Evolutionary conservation across 2,888 invertebrate genomes (phyloP).

Genomic region (Caenorhabditis macrosperma): DNA sequence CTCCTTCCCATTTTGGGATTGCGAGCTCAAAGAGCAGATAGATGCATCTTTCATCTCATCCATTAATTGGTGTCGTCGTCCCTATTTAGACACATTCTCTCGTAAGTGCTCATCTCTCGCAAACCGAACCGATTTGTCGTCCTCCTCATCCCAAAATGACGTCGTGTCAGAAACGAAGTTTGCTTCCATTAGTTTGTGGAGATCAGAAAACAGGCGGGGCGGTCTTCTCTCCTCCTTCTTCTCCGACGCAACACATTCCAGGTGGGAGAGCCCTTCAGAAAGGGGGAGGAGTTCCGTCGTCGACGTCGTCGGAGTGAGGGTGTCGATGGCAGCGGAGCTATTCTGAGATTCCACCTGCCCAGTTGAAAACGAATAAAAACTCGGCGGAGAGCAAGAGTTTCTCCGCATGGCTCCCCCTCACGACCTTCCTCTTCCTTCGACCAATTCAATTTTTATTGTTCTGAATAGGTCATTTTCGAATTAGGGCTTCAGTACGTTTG

Average conservation of each 20-base stretch:
- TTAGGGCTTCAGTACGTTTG: constrained; percentile 13
- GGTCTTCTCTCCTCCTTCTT: constrained; percentile 1
- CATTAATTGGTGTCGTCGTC: neutral
- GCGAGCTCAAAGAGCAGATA: neutral
- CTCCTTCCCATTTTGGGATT: neutral
- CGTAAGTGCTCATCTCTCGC: neutral
- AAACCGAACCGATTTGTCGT: constrained; percentile 30
- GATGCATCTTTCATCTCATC: neutral
- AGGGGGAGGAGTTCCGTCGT: neutral
- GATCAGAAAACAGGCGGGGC: neutral
- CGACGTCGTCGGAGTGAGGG: constrained; percentile 16
- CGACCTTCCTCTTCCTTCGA: neutral
- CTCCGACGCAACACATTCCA: constrained; percentile 8
- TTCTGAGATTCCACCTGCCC: constrained; percentile 36
- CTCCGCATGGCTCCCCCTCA: neutral
- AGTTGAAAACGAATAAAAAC: constrained; percentile 4
- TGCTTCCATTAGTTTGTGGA: constrained; percentile 18
- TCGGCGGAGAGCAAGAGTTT: constrained; percentile 1
- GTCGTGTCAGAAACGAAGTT: constrained; percentile 14
- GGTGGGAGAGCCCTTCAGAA: constrained; percentile 1
- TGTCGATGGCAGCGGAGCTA: constrained; percentile 8
- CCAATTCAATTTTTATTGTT: neutral
- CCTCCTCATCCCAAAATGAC: constrained; percentile 18
- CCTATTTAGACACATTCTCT: neutral
- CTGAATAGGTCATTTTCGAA: neutral